These are phyloP conservation scores for Theristus sp. DNA, from an alignment of 2,888 invertebrate species.

Conservation along the genomic window DNA sequence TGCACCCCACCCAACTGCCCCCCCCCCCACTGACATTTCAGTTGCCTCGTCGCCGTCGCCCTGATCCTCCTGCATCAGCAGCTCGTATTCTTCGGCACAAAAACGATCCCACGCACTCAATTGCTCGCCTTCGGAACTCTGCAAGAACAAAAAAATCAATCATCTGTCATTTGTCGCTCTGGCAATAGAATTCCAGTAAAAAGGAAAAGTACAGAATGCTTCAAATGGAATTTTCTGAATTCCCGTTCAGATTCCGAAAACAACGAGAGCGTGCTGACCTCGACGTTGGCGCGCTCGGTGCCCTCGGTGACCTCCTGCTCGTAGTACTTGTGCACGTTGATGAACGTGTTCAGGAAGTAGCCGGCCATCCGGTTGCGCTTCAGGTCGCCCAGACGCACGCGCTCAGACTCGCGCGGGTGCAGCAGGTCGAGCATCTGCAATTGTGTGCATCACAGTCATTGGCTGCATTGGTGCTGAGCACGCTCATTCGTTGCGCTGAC, in stretches of 20 bases:
- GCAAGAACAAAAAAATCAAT: neutral
- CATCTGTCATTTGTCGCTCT: no score
- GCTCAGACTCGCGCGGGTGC: constrained; percentile 50
- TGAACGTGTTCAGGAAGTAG: constrained; percentile 96
- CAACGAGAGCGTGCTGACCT: constrained; percentile 3
- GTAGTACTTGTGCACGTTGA: constrained; percentile 94
- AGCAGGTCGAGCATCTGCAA: constrained; percentile 97
- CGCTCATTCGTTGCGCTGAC: no score
- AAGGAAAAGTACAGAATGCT: no score
- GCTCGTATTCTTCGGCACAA: constrained; percentile 92
- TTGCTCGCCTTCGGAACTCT: constrained; percentile 24
- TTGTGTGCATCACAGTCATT: no score
- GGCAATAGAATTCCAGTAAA: no score
- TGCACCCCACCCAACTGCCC: no score
- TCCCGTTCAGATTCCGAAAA: no score
- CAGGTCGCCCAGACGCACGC: constrained; percentile 72
- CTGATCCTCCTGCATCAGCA: constrained; percentile 73
- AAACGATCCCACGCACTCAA: constrained; percentile 78
- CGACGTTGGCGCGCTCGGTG: constrained; percentile 8
- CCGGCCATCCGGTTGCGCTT: constrained; percentile 86
- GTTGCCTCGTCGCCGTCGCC: constrained; percentile 10
- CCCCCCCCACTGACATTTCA: no score
- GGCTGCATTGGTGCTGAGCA: no score
- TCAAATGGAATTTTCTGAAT: no score
- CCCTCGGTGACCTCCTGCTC: constrained; percentile 95